These are phyloP conservation scores for Synchiropus splendidus DNA, from an alignment of 2,113 vertebrate species.

Conservation along the genomic window DNA sequence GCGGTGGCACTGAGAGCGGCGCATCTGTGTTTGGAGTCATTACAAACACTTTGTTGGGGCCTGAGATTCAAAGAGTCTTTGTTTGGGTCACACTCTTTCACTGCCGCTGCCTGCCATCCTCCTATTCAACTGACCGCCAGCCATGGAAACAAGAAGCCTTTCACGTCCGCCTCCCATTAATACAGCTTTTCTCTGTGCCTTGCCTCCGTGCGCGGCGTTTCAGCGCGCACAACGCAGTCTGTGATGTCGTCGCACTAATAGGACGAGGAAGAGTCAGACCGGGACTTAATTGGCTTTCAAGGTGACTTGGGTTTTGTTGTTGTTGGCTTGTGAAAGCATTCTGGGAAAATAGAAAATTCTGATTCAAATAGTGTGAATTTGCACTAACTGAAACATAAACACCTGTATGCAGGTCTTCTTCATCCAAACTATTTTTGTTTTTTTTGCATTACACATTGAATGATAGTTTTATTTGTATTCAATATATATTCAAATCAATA, in stretches of 20 bases:
- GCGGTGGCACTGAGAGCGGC: conserved; percentile 27
- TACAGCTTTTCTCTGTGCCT: conserved; percentile 31
- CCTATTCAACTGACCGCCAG: conserved; percentile 52
- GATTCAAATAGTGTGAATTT: no score
- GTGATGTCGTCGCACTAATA: conserved; percentile 28
- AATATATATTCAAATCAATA: no score
- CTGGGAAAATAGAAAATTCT: no score
- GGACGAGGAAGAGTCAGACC: conserved; percentile 43
- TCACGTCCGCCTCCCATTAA: conserved; percentile 33
- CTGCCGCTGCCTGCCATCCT: conserved; percentile 36
- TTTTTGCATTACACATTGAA: no score
- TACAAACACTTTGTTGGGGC: conserved; percentile 48
- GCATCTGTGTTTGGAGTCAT: conserved; percentile 55
- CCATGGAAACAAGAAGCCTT: conserved; percentile 59
- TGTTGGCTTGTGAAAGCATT: conserved; percentile 1
- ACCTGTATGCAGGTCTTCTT: no score
- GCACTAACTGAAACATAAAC: no score
- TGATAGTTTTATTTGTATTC: no score
- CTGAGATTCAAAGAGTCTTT: conserved; percentile 55
- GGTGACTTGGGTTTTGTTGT: conserved; percentile 42
- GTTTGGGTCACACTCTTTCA: conserved; percentile 57
- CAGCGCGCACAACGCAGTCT: conserved; percentile 19
- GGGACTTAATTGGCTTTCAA: conserved; percentile 64
- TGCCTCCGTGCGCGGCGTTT: conserved; percentile 24
- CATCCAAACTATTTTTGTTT: no score